Evolutionary conservation across 2,888 invertebrate species (phyloP).

Genomic region (Amiota communis): DNA sequence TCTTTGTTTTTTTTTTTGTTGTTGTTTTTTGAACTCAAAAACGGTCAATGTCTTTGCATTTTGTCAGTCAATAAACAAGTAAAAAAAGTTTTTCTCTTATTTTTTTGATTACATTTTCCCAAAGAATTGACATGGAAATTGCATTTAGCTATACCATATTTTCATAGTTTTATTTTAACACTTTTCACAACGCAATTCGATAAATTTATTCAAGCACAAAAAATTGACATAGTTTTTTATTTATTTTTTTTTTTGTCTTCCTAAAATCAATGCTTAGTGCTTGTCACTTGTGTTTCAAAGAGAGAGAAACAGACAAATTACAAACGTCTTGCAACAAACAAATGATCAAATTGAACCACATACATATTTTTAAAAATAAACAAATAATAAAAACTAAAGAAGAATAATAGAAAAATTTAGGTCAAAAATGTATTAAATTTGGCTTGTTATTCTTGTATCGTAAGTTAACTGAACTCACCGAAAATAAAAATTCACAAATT

Average conservation of each 20-base stretch:
- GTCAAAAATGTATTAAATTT: constrained; percentile 8
- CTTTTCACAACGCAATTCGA: no score
- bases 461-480: not conserved
- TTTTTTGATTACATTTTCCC: not conserved
- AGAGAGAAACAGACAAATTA: not conserved
- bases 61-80: not conserved
- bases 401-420: constrained; percentile 1
- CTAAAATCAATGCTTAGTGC: not conserved
- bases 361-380: not conserved
- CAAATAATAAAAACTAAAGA: constrained; percentile 1
- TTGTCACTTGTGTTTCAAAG: constrained; percentile 4
- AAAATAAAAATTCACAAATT: not conserved
- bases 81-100: not conserved
- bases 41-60: constrained; percentile 12
- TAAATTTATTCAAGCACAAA: not conserved
- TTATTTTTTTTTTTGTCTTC: no score
- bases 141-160: no score
- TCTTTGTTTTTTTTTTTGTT: not conserved
- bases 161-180: no score
- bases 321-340: not conserved
- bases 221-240: not conserved
- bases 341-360: not conserved
- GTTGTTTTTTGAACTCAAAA: not conserved
- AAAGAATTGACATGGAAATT: not conserved
- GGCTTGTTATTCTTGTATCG: not conserved